A percentile compares a stretch with the other conserved stretches of the same genome.
phyloP scores from a whole-genome alignment of 2,797 vertebrate genomes.

The Pipistrellus pipistrellus region DNA sequence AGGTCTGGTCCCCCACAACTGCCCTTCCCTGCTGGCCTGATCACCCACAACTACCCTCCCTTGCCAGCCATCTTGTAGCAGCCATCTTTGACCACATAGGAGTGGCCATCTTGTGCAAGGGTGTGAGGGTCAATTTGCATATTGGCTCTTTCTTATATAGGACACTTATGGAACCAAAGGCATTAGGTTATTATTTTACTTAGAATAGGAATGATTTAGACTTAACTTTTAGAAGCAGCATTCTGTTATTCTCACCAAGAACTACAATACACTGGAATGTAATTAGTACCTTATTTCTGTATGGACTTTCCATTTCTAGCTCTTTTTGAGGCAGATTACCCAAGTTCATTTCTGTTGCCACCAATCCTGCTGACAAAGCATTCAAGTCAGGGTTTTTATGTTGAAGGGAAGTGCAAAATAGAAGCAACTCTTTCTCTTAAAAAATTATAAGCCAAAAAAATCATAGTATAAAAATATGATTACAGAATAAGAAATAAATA shows the following conservation, averaged over 20 bases:
- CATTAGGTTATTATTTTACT: neutral
- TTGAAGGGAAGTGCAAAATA: constrained; percentile 34
- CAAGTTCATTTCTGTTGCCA: neutral
- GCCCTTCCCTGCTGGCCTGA: too few species aligned
- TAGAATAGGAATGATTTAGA: constrained; percentile 17
- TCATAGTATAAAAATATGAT: neutral
- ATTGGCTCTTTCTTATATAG: too few species aligned
- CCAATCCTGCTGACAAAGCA: constrained; percentile 34
- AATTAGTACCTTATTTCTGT: constrained; percentile 48
- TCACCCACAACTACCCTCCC: too few species aligned
- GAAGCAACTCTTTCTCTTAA: neutral
- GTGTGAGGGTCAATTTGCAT: too few species aligned
- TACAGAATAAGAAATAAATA: neutral
- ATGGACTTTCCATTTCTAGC: neutral
- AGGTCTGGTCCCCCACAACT: too few species aligned
- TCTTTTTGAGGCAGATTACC: constrained; percentile 38
- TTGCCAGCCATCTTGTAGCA: too few species aligned
- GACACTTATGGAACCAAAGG: neutral
- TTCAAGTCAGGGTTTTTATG: neutral
- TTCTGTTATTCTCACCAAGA: constrained; percentile 49
- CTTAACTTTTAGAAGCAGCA: constrained; percentile 33
- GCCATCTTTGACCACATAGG: too few species aligned
- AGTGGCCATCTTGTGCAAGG: too few species aligned
- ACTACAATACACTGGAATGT: neutral
- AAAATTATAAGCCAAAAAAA: neutral